Base-by-base conservation (phyloP, 2,888 invertebrate genomes). In the Odontomyia ornata region DNA sequence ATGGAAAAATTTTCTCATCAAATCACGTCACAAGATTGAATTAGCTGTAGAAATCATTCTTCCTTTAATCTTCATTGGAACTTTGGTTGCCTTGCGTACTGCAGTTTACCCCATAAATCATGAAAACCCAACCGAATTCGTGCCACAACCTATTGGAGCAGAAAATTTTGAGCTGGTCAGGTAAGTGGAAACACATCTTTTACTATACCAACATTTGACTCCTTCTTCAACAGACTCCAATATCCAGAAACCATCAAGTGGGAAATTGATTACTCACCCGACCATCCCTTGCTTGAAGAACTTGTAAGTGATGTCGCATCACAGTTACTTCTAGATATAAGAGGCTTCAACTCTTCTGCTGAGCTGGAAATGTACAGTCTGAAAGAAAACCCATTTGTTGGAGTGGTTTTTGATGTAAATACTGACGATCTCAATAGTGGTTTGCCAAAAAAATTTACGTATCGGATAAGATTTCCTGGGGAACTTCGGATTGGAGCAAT, bases 1-100 rank as follows among this genome's bases (percentile, higher is more conserved):
- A 86, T 94, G 94, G 93, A 94, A 94, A 86, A 94, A 94, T 85
- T 92, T 90, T 84, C 84, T 91, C n/a, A 89, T 93, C 67, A 93
- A 93, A 85, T 91, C 89, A 87, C 87, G 93, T 67, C 91, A 91
- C 83, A 89, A 89, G 25, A 78, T 89, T 46, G 91, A 92, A 82
- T 93, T 93, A 0, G 78, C 88, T 1, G 83, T 91, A 27, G 93
- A 93, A 85, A 86, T 94, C 2, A 80, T 91, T 2, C 84, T 91
- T 64, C 92, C 92, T 0, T 89, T 91, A 1, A 77, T 90, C 3
- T 91, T 92, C 77, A 89, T 90, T 80, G 84, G 90, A 0, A 83
- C 93, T 75, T 86, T 94, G 75, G 90, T 93, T 25, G 81, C 92
- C 62, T 87, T 95, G 80, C 87, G 93, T 79, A 89, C 89, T 81